Conservation (phyloP, 2,113 vertebrate species). For the Crotalus horridus region DNA sequence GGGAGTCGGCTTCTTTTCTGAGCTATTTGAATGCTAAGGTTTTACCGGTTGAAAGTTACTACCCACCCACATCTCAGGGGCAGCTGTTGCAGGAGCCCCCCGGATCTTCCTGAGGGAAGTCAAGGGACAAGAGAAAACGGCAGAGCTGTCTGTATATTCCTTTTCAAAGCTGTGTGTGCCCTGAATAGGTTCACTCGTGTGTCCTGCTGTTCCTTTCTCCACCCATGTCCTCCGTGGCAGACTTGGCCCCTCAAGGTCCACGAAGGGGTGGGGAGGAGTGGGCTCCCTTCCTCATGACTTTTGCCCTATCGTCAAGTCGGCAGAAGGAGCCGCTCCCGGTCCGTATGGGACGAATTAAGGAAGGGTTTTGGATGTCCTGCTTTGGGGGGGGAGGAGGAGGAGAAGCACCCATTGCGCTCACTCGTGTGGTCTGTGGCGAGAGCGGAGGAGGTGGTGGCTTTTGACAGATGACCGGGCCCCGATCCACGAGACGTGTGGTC, state of each 20-base stretch:
- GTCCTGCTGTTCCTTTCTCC: background rate
- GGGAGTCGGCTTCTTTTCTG: background rate
- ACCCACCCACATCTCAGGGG: background rate
- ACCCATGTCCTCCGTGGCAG: background rate
- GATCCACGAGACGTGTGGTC: background rate
- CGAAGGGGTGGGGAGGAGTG: background rate
- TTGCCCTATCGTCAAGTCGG: background rate
- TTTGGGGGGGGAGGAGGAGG: background rate
- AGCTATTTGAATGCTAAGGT: background rate
- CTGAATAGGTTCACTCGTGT: too few species aligned
- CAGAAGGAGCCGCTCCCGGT: background rate
- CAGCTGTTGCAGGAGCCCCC: background rate
- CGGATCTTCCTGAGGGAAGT: background rate
- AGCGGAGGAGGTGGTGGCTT: background rate
- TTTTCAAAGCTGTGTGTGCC: too few species aligned
- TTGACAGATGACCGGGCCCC: background rate
- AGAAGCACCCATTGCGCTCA: background rate
- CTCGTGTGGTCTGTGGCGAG: background rate
- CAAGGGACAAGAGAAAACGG: background rate
- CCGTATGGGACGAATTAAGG: background rate
- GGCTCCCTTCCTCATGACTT: background rate
- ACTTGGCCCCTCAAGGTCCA: background rate
- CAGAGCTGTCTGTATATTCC: background rate
- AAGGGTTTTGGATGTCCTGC: background rate
- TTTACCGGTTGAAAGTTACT: background rate